phyloP scores from a whole-genome alignment of 2,797 vertebrate genomes.

The Argyrosomus regius region DNA sequence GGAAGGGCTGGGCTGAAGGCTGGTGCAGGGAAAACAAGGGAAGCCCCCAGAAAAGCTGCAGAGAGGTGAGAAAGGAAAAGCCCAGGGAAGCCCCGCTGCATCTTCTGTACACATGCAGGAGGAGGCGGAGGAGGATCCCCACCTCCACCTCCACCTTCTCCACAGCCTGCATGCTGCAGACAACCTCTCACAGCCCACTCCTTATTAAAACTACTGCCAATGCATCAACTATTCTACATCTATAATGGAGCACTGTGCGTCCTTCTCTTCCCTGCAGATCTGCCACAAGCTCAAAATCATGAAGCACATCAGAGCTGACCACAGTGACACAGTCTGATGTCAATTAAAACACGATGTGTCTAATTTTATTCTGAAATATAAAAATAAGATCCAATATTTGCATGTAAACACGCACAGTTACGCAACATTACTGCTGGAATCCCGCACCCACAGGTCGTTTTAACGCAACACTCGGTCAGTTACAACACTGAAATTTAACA shows the following conservation, averaged over 20 bases:
- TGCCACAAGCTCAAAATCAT: not conserved
- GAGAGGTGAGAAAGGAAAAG: conserved; percentile 38
- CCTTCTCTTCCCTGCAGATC: not conserved
- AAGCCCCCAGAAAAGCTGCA: conserved; percentile 51
- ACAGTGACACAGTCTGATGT: not conserved
- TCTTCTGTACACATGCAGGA: conserved; percentile 25
- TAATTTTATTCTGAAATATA: not conserved
- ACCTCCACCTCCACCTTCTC: not conserved
- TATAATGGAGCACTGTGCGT: not conserved
- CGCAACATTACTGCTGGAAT: not conserved
- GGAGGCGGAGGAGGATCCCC: conserved; percentile 65
- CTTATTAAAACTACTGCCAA: conserved; percentile 36
- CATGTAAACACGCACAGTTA: conserved; percentile 4
- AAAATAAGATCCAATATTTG: no score
- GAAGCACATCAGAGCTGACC: not conserved
- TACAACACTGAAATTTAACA: not conserved
- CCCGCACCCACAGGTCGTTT: not conserved
- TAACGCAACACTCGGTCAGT: not conserved
- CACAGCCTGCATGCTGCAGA: conserved; percentile 48
- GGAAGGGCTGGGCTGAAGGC: conserved; percentile 32
- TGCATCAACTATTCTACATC: conserved; percentile 9
- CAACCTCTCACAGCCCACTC: not conserved
- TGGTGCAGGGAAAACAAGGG: conserved; percentile 65
- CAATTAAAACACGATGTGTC: not conserved
- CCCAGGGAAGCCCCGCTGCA: conserved; percentile 75